phyloP scores from a whole-genome alignment of 2,113 vertebrate genomes.

The Glaucomys volans region DNA sequence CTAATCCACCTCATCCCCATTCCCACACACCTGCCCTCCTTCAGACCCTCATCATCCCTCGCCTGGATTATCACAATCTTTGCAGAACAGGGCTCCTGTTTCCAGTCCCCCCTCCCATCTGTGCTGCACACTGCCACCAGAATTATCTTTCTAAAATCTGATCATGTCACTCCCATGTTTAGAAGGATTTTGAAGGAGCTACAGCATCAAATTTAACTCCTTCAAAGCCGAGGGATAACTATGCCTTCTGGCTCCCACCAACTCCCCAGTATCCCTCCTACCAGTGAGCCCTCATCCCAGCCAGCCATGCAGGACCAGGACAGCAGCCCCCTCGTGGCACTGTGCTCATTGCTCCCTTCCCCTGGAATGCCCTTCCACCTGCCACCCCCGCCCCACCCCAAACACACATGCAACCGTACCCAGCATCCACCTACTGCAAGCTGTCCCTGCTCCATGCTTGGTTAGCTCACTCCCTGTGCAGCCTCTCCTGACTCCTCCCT shows the following conservation, averaged over 20 bases:
- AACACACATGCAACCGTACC: too few relatives aligned
- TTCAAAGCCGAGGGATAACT: background rate
- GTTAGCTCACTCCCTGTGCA: background rate
- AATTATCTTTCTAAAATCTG: slow-evolving; percentile 75
- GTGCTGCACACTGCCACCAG: slow-evolving; percentile 41
- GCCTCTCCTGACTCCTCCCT: background rate
- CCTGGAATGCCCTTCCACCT: background rate
- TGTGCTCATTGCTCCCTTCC: background rate
- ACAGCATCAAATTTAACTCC: slow-evolving; percentile 60
- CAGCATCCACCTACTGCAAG: background rate
- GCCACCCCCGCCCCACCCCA: too few relatives aligned
- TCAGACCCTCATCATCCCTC: background rate
- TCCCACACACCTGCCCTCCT: slow-evolving; percentile 49
- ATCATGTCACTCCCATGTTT: slow-evolving; percentile 58
- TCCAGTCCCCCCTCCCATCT: slow-evolving; percentile 52
- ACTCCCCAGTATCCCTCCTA: background rate
- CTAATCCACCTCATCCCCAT: slow-evolving; percentile 43
- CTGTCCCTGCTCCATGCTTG: background rate
- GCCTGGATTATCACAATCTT: slow-evolving; percentile 73
- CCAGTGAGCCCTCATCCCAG: background rate
- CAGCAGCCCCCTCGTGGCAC: background rate
- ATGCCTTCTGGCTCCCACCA: background rate
- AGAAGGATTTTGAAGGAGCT: slow-evolving; percentile 61
- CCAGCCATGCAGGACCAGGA: too few relatives aligned
- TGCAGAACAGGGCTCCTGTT: slow-evolving; percentile 41